Evolutionary conservation across 2,888 invertebrate genomes (phyloP), one percentile per base, ranked within the genome.

Genomic region (Andrena dorsata): DNA sequence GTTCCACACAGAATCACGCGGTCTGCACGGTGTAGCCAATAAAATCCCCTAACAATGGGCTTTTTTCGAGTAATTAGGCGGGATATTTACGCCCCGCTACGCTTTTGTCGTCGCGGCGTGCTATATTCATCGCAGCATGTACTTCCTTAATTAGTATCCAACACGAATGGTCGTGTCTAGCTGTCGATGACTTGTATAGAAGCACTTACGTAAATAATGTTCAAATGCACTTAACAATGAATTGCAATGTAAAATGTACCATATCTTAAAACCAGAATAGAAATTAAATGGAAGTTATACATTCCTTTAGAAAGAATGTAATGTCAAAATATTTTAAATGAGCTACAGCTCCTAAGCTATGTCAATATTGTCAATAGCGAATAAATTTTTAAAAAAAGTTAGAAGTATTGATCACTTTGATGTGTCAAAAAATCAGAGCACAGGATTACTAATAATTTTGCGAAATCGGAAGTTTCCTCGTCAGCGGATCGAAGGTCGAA

Each of bases 121-220:
- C 73, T 69, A 79, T 69, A 79, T 79, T 69, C 73, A 73, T 32
- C 69, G 60, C 69, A 79, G 49, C 80, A 69, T 60, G 58, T 80
- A 68, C 80, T 79, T 81, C 73, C 81, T 79, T 81, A 80, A 82
- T 82, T 82, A 61, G 49, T 72, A 63, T 32, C 63, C 28, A 53
- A 41, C 47, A 26, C 51, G 56, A 20, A 20, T 66, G 32, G 66
- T 76, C 30, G 16, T 20, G 10, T 20, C 77, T 68, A 20, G 7
- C 20, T 66, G 13, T 71, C 26, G 26, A 16, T 61, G 49, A 68
- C 10, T 41, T 20, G n/a, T 2, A 13, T 41, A 41, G 41, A 16
- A 16, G 41, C 41, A 16, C 41, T 41, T 16, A 41, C 41, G 41
- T 41, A 41, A 16, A 4, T 41, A 41, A 41, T 41, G 41, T 41